Conservation (phyloP, 2,113 vertebrate genomes). For the Brachirus orientalis region DNA sequence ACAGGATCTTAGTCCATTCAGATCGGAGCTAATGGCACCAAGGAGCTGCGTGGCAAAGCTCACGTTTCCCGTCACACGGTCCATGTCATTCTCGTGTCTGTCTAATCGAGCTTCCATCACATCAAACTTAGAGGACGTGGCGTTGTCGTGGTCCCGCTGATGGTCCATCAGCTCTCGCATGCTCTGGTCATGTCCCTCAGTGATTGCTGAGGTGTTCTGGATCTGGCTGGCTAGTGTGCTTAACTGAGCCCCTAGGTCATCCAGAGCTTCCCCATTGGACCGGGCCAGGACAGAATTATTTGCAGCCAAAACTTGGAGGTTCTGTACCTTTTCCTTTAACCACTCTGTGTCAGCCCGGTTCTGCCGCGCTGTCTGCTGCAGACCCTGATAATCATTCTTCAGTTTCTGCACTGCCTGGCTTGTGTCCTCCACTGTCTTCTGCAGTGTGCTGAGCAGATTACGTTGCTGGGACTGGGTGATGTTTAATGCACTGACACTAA, state of each 20-base stretch:
- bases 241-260: constrained; percentile 91
- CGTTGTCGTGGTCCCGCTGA: constrained; percentile 90
- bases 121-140: constrained; percentile 88
- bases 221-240: constrained; percentile 88
- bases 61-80: constrained; percentile 91
- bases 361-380: constrained; percentile 92
- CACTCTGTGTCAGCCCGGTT: constrained; percentile 88
- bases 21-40: constrained; percentile 87
- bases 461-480: constrained; percentile 93
- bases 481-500: constrained; percentile 90
- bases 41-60: constrained; percentile 92
- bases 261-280: constrained; percentile 91
- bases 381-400: constrained; percentile 93
- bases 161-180: constrained; percentile 92
- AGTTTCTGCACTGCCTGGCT: constrained; percentile 91
- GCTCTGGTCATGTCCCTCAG: constrained; percentile 89
- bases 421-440: constrained; percentile 92
- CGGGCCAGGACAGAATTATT: constrained; percentile 92
- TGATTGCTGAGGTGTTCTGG: constrained; percentile 88
- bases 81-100: constrained; percentile 87
- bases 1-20: constrained; percentile 92
- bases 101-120: constrained; percentile 89
- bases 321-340: constrained; percentile 95
- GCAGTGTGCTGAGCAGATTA: constrained; percentile 85
- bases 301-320: constrained; percentile 88